These are phyloP conservation scores for Chalcosyrphus nemorum DNA, from an alignment of 2,888 invertebrate genomes.

Conservation along the genomic window DNA sequence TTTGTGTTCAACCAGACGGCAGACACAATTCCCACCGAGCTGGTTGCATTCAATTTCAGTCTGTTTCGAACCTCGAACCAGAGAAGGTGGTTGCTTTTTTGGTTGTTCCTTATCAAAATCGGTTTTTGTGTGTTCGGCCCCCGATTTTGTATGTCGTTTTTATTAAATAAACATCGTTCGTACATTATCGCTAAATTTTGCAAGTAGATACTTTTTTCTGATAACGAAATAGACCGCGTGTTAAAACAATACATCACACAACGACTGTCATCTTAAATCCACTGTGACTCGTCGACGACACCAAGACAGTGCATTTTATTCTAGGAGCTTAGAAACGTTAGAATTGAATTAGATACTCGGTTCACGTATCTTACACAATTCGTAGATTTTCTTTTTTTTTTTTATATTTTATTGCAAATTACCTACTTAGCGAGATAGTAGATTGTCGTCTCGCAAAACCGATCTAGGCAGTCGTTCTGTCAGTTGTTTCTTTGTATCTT, in stretches of 20 bases:
- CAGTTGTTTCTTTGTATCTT: too few relatives aligned
- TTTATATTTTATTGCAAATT: slow-evolving; percentile 7
- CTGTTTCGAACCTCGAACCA: slow-evolving; percentile 62
- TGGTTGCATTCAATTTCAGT: slow-evolving; percentile 64
- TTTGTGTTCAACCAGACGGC: too few relatives aligned
- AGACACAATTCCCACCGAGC: slow-evolving; percentile 18
- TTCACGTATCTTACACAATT: slow-evolving; percentile 23
- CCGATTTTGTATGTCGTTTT: not conserved
- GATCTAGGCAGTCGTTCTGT: slow-evolving; percentile 3
- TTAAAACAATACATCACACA: not conserved
- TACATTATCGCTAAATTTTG: not conserved
- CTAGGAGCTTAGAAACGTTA: slow-evolving; percentile 30
- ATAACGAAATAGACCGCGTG: slow-evolving; percentile 38
- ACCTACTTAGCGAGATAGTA: not conserved
- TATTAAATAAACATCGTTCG: slow-evolving; percentile 4
- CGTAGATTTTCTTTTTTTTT: not conserved
- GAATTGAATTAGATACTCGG: slow-evolving; percentile 16
- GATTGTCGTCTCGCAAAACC: not conserved
- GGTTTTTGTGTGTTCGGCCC: slow-evolving; percentile 13
- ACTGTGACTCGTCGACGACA: slow-evolving; percentile 18
- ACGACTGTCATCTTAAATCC: not conserved
- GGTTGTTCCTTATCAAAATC: not conserved
- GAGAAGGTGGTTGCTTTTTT: slow-evolving; percentile 39
- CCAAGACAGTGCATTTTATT: slow-evolving; percentile 37
- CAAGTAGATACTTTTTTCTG: slow-evolving; percentile 29